phyloP scores from a whole-genome alignment of 2,888 invertebrate species.

The Spodoptera picta region DNA sequence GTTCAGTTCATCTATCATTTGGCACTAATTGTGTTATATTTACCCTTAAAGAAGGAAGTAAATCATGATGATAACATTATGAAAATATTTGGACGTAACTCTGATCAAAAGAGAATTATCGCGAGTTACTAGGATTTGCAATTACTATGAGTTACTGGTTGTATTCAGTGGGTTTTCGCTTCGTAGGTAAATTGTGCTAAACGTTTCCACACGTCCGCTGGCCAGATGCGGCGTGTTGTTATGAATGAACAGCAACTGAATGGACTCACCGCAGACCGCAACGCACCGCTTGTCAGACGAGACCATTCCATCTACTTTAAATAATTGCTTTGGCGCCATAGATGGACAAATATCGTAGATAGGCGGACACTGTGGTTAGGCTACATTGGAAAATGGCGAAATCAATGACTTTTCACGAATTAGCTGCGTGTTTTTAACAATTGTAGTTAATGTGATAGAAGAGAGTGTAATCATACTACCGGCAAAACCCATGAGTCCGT shows the following conservation, averaged over 20 bases:
- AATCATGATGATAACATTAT: conserved; percentile 3
- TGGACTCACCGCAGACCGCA: conserved; percentile 78
- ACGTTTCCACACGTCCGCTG: conserved; percentile 67
- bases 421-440: too few relatives aligned
- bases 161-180: conserved; percentile 21
- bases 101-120: too few relatives aligned
- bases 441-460: too few relatives aligned
- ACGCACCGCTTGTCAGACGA: conserved; percentile 55
- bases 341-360: conserved; percentile 39
- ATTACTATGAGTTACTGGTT: conserved; percentile 6
- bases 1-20: conserved; percentile 32
- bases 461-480: too few relatives aligned
- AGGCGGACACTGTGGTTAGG: conserved; percentile 7
- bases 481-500: too few relatives aligned
- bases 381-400: conserved; percentile 16
- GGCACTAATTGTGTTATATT: background rate
- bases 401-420: background rate
- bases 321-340: conserved; percentile 53
- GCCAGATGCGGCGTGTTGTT: conserved; percentile 62
- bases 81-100: too few relatives aligned
- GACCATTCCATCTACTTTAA: conserved; percentile 52
- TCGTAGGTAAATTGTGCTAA: conserved; percentile 67
- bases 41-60: background rate
- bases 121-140: too few relatives aligned
- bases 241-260: conserved; percentile 71